Conservation (phyloP, 2,888 invertebrate species). For the Erebia ligea region DNA sequence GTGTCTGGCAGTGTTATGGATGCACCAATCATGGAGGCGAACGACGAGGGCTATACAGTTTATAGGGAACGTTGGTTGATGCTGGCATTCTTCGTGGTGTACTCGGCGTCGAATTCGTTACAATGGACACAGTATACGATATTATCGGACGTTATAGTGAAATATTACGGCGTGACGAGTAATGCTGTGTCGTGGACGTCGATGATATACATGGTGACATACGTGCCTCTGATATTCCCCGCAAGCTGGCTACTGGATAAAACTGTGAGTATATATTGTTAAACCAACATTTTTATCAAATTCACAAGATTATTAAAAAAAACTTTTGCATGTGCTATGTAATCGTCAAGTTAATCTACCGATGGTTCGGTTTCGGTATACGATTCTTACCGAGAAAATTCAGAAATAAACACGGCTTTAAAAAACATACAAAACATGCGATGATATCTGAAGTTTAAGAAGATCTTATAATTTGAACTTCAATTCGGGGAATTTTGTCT, state of each 20-base stretch:
- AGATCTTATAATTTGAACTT: too few species aligned
- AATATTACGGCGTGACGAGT: slow-evolving; percentile 88
- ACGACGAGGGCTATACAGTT: slow-evolving; percentile 74
- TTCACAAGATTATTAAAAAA: too few species aligned
- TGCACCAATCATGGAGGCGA: slow-evolving; percentile 45
- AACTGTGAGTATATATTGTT: slow-evolving; percentile 85
- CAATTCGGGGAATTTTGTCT: too few species aligned
- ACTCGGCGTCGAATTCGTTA: slow-evolving; percentile 95
- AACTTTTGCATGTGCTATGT: too few species aligned
- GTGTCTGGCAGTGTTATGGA: slow-evolving; percentile 63
- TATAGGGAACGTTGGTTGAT: slow-evolving; percentile 91
- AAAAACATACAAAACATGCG: too few species aligned
- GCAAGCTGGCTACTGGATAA: slow-evolving; percentile 97
- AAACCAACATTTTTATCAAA: too few species aligned
- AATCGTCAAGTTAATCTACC: too few species aligned
- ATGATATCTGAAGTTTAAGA: too few species aligned
- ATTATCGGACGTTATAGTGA: slow-evolving; percentile 90
- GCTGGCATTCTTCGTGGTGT: slow-evolving; percentile 91
- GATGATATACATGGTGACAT: slow-evolving; percentile 98
- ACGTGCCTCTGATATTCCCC: slow-evolving; percentile 98
- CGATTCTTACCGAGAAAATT: too few species aligned
- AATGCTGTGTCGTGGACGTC: slow-evolving; percentile 96
- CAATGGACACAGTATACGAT: slow-evolving; percentile 99
- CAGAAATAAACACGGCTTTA: too few species aligned
- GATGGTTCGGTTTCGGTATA: too few species aligned